phyloP scores from a whole-genome alignment of 2,797 vertebrate genomes.

The Pseudochromis fuscus region DNA sequence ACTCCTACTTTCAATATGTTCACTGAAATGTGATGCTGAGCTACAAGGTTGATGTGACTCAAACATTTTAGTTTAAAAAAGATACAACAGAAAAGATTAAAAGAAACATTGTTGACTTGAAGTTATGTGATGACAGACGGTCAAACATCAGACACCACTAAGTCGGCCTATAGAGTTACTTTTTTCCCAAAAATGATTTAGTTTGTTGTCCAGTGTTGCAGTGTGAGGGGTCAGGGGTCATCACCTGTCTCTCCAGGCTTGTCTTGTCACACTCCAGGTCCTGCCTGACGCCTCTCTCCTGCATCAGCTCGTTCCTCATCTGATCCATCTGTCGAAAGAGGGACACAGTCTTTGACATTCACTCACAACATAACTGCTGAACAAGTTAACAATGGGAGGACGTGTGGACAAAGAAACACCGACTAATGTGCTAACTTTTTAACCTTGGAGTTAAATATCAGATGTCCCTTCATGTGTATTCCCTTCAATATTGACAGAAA shows the following conservation, averaged over 20 bases:
- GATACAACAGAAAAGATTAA: too few relatives aligned
- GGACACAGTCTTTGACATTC: background rate
- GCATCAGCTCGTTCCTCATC: constrained; percentile 91
- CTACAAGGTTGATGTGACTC: too few relatives aligned
- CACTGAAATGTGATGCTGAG: background rate
- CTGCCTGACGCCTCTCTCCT: constrained; percentile 91
- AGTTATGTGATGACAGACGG: too few relatives aligned
- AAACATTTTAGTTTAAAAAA: too few relatives aligned
- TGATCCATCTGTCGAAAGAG: constrained; percentile 89
- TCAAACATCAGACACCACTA: too few relatives aligned
- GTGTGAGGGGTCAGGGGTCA: background rate
- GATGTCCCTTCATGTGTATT: background rate
- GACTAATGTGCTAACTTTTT: background rate
- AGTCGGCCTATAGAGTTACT: too few relatives aligned
- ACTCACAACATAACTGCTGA: background rate
- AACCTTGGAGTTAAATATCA: constrained; percentile 4
- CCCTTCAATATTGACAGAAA: constrained; percentile 28
- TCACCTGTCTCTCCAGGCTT: constrained; percentile 92
- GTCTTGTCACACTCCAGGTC: constrained; percentile 97
- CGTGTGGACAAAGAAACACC: constrained; percentile 1
- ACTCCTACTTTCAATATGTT: background rate
- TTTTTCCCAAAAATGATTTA: too few relatives aligned
- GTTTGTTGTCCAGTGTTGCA: background rate
- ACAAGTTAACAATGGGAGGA: background rate
- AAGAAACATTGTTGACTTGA: too few relatives aligned